Conservation (phyloP, 2,113 vertebrate species). For the Lepidothrix coronata region DNA sequence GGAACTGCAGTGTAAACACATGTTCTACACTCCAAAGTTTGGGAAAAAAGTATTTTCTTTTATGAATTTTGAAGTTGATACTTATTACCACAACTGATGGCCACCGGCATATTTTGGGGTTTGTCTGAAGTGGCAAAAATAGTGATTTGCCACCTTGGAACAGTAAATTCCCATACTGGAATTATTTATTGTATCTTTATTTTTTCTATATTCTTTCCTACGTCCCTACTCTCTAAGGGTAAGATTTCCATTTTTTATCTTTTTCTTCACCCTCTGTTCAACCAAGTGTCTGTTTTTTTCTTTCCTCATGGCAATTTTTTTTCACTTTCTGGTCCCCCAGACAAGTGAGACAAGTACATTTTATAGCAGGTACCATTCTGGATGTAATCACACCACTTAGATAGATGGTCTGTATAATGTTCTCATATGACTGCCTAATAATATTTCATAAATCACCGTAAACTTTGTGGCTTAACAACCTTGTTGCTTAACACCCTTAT, state of each 20-base stretch:
- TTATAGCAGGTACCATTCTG: neutral
- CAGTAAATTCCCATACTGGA: neutral
- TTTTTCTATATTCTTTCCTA: neutral
- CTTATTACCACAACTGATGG: neutral
- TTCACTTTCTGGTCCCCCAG: neutral
- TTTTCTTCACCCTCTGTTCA: neutral
- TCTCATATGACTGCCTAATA: neutral
- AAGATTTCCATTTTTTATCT: neutral
- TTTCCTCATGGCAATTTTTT: neutral
- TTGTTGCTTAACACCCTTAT: neutral
- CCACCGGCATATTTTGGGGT: accelerated
- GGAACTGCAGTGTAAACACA: neutral
- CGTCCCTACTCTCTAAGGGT: neutral
- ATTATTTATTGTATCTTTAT: neutral
- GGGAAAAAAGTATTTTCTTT: neutral
- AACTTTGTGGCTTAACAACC: neutral
- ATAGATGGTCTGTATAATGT: neutral
- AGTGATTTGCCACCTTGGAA: neutral
- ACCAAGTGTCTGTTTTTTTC: neutral
- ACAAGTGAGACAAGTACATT: neutral
- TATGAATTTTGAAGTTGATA: neutral
- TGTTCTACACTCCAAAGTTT: neutral
- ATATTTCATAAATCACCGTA: neutral
- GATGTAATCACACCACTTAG: neutral
- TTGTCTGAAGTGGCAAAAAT: neutral